A percentile compares a stretch with the other conserved stretches of the same genome.
phyloP scores from a whole-genome alignment of 2,797 vertebrate genomes.

The Syngnathus acus region DNA sequence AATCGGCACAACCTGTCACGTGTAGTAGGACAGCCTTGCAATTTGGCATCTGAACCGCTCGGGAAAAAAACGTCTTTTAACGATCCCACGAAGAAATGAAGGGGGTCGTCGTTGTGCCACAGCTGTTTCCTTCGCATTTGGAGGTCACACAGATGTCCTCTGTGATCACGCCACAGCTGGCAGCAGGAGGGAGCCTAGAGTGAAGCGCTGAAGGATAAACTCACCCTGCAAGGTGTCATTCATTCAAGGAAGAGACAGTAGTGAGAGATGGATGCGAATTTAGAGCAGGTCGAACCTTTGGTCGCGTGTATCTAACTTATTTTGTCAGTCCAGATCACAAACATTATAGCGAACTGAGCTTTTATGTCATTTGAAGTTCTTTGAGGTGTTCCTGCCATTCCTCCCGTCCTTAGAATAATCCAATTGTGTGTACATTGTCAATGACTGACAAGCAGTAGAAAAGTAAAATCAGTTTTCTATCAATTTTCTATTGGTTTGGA shows the following conservation, averaged over 20 bases:
- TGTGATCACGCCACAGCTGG: constrained; percentile 28
- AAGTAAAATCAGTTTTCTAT: background rate
- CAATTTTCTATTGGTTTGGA: background rate
- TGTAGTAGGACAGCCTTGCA: constrained; percentile 41
- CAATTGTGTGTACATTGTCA: no score
- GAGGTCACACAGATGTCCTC: constrained; percentile 33
- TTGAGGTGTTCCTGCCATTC: background rate
- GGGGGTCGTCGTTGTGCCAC: constrained; percentile 21
- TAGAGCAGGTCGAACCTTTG: constrained; percentile 8
- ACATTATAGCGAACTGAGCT: background rate
- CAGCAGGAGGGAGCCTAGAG: constrained; percentile 18
- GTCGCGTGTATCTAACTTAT: constrained; percentile 3
- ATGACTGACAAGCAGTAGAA: no score
- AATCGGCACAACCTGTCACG: constrained; percentile 66
- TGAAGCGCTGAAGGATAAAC: constrained; percentile 17
- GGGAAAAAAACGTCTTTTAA: constrained; percentile 21
- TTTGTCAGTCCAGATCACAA: background rate
- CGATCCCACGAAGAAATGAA: constrained; percentile 23
- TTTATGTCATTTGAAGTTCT: background rate
- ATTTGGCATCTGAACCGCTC: constrained; percentile 20
- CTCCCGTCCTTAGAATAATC: no score
- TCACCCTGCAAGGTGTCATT: constrained; percentile 7
- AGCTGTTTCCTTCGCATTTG: constrained; percentile 29
- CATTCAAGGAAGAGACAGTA: constrained; percentile 1
- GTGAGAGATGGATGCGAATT: constrained; percentile 4